phyloP scores from a whole-genome alignment of 1,140 invertebrate genomes.

The Drosophila setifemur region DNA sequence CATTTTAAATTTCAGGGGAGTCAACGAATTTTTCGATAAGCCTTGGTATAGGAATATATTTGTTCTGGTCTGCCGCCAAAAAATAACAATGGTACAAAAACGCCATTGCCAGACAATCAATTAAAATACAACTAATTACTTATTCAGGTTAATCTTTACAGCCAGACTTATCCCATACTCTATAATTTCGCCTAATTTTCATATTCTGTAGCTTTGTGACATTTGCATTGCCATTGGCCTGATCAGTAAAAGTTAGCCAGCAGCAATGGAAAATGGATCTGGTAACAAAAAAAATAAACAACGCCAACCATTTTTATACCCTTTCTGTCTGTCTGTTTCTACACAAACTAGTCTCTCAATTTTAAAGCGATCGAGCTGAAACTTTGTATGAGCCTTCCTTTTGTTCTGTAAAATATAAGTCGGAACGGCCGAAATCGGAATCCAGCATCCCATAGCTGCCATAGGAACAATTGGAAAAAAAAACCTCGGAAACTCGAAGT shows the following conservation, averaged over 20 bases:
- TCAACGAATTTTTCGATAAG: constrained; percentile 22
- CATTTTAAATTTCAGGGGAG: constrained; percentile 9
- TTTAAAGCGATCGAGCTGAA: too few species aligned
- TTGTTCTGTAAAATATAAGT: too few species aligned
- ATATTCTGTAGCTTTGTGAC: constrained; percentile 35
- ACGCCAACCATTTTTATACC: constrained; percentile 13
- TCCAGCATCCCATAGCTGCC: too few species aligned
- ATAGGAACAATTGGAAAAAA: too few species aligned
- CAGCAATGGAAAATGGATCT: background rate
- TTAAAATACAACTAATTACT: constrained; percentile 42
- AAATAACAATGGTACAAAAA: constrained; percentile 27
- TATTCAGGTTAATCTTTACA: constrained; percentile 22
- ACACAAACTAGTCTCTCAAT: too few species aligned
- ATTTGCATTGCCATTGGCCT: constrained; percentile 66
- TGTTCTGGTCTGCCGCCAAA: constrained; percentile 74
- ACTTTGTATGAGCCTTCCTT: too few species aligned
- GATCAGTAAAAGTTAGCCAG: constrained; percentile 17
- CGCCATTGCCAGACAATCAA: constrained; percentile 52
- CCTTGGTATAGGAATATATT: constrained; percentile 57
- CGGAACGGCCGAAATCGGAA: too few species aligned
- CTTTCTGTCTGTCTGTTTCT: too few species aligned
- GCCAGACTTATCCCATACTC: constrained; percentile 1
- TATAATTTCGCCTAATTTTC: background rate
- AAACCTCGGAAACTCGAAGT: too few species aligned
- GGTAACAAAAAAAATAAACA: constrained; percentile 21